Conservation (phyloP, 2,113 vertebrate species). For the Fukomys damarensis region DNA sequence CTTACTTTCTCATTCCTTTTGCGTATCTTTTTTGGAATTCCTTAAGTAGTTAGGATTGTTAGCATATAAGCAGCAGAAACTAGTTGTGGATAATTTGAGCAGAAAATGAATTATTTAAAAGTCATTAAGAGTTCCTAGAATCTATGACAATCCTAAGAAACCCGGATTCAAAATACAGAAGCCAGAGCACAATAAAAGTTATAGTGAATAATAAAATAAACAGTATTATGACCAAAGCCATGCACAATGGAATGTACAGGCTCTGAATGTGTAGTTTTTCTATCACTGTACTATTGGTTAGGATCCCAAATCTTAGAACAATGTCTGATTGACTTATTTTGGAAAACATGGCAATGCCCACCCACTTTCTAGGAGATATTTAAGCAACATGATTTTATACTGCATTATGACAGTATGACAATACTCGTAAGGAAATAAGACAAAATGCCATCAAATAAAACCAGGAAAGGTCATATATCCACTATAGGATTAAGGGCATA, state of each 20-base stretch:
- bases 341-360: not conserved
- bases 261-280: not conserved
- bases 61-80: not conserved
- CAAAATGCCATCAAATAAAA: not conserved
- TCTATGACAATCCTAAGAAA: not conserved
- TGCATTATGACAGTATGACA: not conserved
- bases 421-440: not conserved
- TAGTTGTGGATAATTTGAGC: not conserved
- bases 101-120: not conserved
- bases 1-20: not conserved
- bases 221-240: not conserved
- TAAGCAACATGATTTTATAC: not conserved
- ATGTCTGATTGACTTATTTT: not conserved
- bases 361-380: not conserved
- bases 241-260: not conserved
- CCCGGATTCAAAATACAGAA: not conserved
- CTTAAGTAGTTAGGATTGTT: not conserved
- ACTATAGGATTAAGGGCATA: not conserved
- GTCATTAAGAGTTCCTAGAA: not conserved
- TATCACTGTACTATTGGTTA: not conserved
- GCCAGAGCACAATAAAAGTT: too few relatives aligned
- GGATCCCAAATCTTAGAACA: not conserved
- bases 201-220: not conserved
- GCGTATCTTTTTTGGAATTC: not conserved
- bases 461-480: not conserved